Evolutionary conservation across 2,888 invertebrate species (phyloP).

Genomic region (Drosophila formosana): DNA sequence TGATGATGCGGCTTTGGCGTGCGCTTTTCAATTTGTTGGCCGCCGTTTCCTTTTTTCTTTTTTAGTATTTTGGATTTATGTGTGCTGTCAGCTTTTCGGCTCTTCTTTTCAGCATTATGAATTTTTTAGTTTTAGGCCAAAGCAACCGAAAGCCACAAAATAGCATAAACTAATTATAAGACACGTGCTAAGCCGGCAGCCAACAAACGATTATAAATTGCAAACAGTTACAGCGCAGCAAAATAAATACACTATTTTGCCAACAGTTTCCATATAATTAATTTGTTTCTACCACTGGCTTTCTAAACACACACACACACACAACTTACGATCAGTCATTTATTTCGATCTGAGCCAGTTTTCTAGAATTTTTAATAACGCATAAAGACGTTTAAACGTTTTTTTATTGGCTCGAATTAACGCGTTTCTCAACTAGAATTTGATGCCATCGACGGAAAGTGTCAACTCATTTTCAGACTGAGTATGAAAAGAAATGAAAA

Average conservation of each 20-base stretch:
- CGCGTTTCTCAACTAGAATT: slow-evolving; percentile 70
- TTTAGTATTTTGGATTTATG: slow-evolving; percentile 62
- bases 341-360: slow-evolving; percentile 64
- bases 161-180: slow-evolving; percentile 50
- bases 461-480: slow-evolving; percentile 47
- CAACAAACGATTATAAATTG: slow-evolving; percentile 43
- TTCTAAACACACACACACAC: slow-evolving; percentile 53
- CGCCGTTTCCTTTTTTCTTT: slow-evolving; percentile 61
- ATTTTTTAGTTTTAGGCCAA: slow-evolving; percentile 70
- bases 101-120: slow-evolving; percentile 55
- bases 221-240: slow-evolving; percentile 53
- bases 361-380: slow-evolving; percentile 69
- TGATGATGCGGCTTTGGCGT: slow-evolving; percentile 79
- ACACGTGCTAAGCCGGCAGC: slow-evolving; percentile 58
- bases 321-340: not conserved
- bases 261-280: slow-evolving; percentile 64
- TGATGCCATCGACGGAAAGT: slow-evolving; percentile 73
- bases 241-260: slow-evolving; percentile 31
- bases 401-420: slow-evolving; percentile 73
- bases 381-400: slow-evolving; percentile 58
- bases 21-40: slow-evolving; percentile 76
- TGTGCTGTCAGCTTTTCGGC: slow-evolving; percentile 67
- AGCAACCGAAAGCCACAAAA: slow-evolving; percentile 49
- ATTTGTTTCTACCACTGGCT: slow-evolving; percentile 59
- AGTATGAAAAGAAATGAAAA: not conserved